A percentile compares a stretch with the other conserved stretches of the same genome.
Conservation (phyloP, 2,113 vertebrate species). For the Bubo scandiacus region DNA sequence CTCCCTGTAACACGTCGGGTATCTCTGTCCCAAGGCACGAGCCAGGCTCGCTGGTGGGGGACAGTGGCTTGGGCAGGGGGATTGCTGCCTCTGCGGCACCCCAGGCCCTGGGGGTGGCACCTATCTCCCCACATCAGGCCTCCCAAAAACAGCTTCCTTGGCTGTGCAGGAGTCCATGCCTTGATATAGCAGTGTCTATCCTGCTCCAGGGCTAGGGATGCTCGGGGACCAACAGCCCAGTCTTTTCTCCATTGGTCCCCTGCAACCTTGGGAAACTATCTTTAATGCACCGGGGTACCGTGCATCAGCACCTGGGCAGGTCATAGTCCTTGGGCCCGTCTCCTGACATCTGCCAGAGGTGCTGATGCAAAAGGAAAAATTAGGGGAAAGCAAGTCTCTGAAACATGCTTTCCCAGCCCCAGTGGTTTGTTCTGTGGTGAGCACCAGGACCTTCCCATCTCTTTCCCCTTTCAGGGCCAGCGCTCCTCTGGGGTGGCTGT, state of each 20-base stretch:
- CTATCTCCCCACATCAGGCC: rapidly evolving
- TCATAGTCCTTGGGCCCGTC: rapidly evolving
- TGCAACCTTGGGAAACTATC: neutral
- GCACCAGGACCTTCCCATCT: neutral
- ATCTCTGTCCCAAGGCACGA: neutral
- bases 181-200: neutral
- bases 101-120: neutral
- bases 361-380: neutral
- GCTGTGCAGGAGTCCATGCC: neutral
- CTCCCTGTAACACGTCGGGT: rapidly evolving
- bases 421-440: rapidly evolving
- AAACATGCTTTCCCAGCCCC: neutral
- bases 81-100: neutral
- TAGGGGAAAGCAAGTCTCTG: neutral
- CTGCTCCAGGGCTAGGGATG: neutral
- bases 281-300: neutral
- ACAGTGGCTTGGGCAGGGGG: neutral
- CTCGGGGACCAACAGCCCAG: rapidly evolving
- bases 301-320: neutral
- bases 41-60: neutral
- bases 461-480: neutral
- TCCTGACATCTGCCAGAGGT: neutral
- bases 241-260: neutral
- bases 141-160: neutral
- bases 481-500: rapidly evolving